Base-by-base conservation (phyloP, 2,888 invertebrate species). In the Volucella inanis region DNA sequence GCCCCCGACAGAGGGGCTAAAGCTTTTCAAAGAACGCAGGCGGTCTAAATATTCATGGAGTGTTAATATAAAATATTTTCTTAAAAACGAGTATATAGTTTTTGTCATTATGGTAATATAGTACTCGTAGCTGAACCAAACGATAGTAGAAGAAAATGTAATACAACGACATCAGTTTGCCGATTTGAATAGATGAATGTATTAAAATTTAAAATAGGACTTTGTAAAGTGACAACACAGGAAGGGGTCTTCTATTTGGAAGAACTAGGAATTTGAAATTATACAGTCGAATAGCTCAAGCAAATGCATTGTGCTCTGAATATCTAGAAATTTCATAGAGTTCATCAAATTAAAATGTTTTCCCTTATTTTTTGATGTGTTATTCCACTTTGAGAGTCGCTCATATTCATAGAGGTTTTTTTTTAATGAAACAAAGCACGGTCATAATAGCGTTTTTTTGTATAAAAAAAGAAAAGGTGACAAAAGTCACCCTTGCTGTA, bases 21-120 rank as follows among this genome's bases (percentile, higher is more conserved):
- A 57, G 14, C 14, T 47, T 72, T 61, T 47, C 15, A 50, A 52
- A 74, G 31, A 57, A 14, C n/a, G 10, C n/a, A 14, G 10, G 9
- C 14, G 14, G 10, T 70, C 84, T 84, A 75, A 84, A 84, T 84
- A 84, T 84, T 84, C 84, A 84, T 84, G 84, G 80, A 80, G 75
- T 84, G 84, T 84, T 79, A 84, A 84, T 84, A 84, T 83, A 74
- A 71, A 84, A 84, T 71, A 79, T 84, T 79, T 79, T 68, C 43
- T 64, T 62, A 31, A 6, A 31, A 0, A 31, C 31, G 31, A 31
- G 62, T 70, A 49, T 62, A 45, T 45, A 14, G 31, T 55, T 55
- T 41, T 38, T 61, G 39, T 54, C 78, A 71, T 55, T 78, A 78
- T 71, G 55, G 18, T 70, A 78, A 78, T 78, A 70, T 55, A 55